These are phyloP conservation scores for Aythya baeri DNA, from an alignment of 2,113 vertebrate species.

Conservation along the genomic window DNA sequence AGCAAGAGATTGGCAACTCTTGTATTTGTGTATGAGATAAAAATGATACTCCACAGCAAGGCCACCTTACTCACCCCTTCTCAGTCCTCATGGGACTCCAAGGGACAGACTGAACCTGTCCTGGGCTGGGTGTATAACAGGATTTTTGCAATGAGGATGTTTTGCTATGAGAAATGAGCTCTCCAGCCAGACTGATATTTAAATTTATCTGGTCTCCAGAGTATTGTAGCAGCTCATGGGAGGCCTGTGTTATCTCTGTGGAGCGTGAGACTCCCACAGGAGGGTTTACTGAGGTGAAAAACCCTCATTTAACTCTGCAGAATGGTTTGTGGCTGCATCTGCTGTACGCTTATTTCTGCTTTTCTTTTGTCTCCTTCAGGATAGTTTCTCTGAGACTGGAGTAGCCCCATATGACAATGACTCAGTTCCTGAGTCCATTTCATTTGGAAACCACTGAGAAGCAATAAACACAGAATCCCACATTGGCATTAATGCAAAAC, in stretches of 20 bases:
- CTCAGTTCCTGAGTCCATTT: neutral
- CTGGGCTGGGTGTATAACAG: neutral
- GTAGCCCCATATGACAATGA: neutral
- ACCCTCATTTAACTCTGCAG: neutral
- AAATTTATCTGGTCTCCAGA: neutral
- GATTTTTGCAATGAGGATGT: fast-evolving
- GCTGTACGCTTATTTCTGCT: neutral
- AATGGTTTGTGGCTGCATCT: neutral
- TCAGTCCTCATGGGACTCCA: neutral
- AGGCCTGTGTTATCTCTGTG: neutral
- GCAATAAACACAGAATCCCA: neutral
- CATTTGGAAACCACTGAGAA: neutral
- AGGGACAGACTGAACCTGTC: neutral
- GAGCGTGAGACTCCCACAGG: neutral
- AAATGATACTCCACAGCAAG: neutral
- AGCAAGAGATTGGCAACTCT: neutral
- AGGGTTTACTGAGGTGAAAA: neutral
- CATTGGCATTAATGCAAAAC: neutral
- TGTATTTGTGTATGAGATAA: neutral
- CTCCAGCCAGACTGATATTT: neutral
- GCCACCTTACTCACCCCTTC: neutral
- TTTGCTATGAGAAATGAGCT: neutral
- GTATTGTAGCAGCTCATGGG: fast-evolving
- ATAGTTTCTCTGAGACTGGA: neutral
- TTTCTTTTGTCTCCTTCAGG: neutral